Base-by-base conservation (phyloP, 2,888 invertebrate genomes). In the Dryocosmus kuriphilus region DNA sequence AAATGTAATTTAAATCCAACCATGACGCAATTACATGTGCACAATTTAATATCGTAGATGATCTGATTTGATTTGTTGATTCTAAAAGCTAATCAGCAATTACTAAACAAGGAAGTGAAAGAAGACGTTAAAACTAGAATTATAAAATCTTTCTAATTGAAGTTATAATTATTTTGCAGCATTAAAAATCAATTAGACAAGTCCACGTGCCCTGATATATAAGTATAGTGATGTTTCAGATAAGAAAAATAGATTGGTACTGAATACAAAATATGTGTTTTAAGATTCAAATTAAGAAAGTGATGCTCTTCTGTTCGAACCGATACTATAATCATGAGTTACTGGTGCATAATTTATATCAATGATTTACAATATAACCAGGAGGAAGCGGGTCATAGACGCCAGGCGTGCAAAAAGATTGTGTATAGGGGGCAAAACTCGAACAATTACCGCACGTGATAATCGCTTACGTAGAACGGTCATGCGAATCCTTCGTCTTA, bases 301-400 rank as follows among this genome's bases (percentile, higher is more conserved):
- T 22, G 55, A 55, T 60, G 60, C 27, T 60, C 8, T 60, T 60
- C 57, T 51, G 32, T 55, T 71, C 11, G 16, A 71, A 51, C 32
- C 71, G n/a, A 51, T 19, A 51, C 7, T 11, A 55, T 19, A 51
- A 30, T 14, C 46, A 71, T 51, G 30, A 71, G 51, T 71, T 51
- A 71, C 24, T 30, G 27, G 60, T 27, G 27, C 30, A 46, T 71
- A 30, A 51, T 51, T 27, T 71, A 24, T 27, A 71, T 55, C 46
- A 51, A 71, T 71, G 71, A 46, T 46, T 71, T 35, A 60, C 27
- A 24, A 60, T 60, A 22, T 60, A 60, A 22, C 22, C 60, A 74
- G 8, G 55, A 85, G 81, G 81, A 88, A 88, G 76, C 83, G 78
- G 87, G 88, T 88, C 88, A 88, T 88, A 88, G 88, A 84, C 87